phyloP scores from a whole-genome alignment of 2,797 vertebrate species.

The Ptychadena robeensis region DNA sequence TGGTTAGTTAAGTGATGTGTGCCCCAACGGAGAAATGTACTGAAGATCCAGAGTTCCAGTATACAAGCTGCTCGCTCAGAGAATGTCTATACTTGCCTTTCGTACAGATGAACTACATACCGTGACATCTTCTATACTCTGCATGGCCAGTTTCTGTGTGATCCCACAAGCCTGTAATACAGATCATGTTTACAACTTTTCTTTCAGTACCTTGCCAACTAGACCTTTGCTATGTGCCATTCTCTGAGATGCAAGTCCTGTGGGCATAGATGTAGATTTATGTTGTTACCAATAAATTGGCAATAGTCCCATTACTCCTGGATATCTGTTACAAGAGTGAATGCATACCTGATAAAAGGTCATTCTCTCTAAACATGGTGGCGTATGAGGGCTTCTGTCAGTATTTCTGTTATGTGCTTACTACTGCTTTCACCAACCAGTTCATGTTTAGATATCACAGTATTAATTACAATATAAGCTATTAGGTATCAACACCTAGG shows the following conservation, averaged over 20 bases:
- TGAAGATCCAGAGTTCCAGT: constrained; percentile 3
- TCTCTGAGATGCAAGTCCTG: background rate
- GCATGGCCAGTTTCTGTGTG: constrained; percentile 15
- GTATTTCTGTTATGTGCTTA: constrained; percentile 3
- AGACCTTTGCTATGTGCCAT: constrained; percentile 31
- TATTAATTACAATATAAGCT: background rate
- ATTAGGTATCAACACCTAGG: background rate
- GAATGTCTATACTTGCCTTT: constrained; percentile 1
- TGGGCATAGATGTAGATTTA: background rate
- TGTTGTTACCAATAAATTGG: background rate
- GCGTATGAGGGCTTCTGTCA: constrained; percentile 3
- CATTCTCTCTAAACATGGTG: background rate
- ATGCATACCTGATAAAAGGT: background rate
- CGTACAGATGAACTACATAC: background rate
- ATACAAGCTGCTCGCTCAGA: constrained; percentile 34
- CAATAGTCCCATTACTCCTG: background rate
- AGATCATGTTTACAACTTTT: background rate
- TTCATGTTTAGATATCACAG: background rate
- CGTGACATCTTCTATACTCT: background rate
- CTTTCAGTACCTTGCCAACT: background rate
- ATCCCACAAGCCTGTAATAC: background rate
- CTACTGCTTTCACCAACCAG: background rate
- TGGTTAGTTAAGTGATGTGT: constrained; percentile 5
- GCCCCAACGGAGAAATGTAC: constrained; percentile 6
- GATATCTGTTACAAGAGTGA: constrained; percentile 35